phyloP scores from a whole-genome alignment of 2,113 vertebrate species.

The Campylomormyrus tamandua region DNA sequence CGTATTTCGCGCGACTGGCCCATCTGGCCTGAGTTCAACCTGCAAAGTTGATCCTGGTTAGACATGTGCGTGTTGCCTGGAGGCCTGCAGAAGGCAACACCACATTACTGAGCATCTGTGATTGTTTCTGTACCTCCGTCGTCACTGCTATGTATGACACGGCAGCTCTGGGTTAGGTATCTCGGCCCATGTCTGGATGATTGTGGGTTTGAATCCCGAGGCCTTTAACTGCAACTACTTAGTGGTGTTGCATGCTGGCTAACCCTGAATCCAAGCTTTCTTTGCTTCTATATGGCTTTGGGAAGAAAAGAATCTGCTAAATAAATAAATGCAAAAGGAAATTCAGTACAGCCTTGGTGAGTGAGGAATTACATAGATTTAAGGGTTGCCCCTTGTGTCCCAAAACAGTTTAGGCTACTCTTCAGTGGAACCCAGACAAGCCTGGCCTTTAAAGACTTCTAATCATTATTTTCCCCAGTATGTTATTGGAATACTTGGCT shows the following conservation, averaged over 20 bases:
- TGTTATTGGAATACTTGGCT: not conserved
- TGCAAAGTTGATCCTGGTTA: conserved; percentile 42
- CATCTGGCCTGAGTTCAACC: conserved; percentile 52
- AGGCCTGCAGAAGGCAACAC: conserved; percentile 35
- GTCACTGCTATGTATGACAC: not conserved
- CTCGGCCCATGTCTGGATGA: not conserved
- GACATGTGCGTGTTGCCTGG: conserved; percentile 36
- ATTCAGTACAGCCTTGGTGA: conserved; percentile 66
- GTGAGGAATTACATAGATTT: conserved; percentile 30
- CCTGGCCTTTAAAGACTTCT: not conserved
- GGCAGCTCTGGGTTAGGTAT: not conserved
- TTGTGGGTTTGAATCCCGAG: not conserved
- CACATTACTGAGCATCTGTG: not conserved
- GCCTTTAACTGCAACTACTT: not conserved
- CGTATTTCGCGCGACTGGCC: conserved; percentile 44
- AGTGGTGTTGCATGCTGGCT: conserved; percentile 36
- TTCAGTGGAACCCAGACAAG: not conserved
- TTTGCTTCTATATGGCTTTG: not conserved
- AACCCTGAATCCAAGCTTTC: not conserved
- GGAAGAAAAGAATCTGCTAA: not conserved
- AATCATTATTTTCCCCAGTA: not conserved
- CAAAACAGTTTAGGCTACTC: not conserved
- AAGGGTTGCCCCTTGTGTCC: not conserved
- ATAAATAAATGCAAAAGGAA: conserved; percentile 20
- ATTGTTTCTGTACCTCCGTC: not conserved